phyloP scores from a whole-genome alignment of 2,113 vertebrate species.

The Platichthys stellatus region DNA sequence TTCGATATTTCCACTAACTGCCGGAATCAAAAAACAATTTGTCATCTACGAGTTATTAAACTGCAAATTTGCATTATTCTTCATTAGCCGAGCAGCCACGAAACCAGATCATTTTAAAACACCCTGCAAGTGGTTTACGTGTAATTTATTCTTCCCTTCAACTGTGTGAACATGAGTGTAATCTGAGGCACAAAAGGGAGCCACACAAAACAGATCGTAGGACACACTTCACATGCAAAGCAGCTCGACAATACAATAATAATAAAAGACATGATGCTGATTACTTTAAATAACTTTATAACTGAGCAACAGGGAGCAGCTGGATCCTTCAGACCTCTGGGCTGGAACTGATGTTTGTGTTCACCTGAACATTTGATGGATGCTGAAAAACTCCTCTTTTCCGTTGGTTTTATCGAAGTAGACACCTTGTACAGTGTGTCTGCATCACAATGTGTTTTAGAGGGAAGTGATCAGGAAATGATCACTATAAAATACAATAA shows the following conservation, averaged over 20 bases:
- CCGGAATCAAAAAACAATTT: neutral
- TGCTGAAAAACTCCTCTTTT: neutral
- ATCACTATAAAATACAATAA: neutral
- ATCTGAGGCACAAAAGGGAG: neutral
- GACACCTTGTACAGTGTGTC: neutral
- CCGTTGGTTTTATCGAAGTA: neutral
- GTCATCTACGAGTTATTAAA: constrained; percentile 19
- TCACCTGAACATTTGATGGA: neutral
- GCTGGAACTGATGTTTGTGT: neutral
- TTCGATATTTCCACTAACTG: constrained; percentile 8
- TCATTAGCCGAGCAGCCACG: neutral
- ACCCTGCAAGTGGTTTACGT: constrained; percentile 2
- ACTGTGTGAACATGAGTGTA: neutral
- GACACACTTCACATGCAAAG: neutral
- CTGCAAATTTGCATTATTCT: neutral
- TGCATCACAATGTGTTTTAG: neutral
- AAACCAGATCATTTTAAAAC: neutral
- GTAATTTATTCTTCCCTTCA: neutral
- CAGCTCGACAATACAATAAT: neutral
- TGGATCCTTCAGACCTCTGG: no score
- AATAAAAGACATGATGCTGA: neutral
- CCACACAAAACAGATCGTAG: neutral
- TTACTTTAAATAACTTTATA: neutral
- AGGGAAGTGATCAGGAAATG: neutral
- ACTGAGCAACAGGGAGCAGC: no score